phyloP scores from a whole-genome alignment of 2,113 vertebrate genomes.

The Antechinus stuartii region DNA sequence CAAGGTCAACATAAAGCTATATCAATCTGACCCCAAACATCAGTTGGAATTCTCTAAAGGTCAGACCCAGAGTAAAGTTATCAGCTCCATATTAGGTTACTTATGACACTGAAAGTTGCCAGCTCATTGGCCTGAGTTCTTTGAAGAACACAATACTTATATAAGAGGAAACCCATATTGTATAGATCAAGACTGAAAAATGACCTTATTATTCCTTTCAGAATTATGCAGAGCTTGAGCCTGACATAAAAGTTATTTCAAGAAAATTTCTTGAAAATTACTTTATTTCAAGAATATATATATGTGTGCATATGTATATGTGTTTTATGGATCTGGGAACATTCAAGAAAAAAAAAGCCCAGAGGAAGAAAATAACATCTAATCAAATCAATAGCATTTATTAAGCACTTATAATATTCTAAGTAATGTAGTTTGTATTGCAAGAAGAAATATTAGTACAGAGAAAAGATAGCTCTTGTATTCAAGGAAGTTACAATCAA shows the following conservation, averaged over 20 bases:
- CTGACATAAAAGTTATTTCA: background rate
- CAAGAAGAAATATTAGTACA: background rate
- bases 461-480: background rate
- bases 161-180: background rate
- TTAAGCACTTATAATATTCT: background rate
- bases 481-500: background rate
- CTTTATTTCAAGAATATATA: too few species aligned
- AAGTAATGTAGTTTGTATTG: background rate
- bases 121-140: background rate
- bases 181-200: background rate
- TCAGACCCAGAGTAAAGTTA: background rate
- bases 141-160: background rate
- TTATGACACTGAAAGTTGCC: background rate
- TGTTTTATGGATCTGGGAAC: background rate
- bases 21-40: too few species aligned
- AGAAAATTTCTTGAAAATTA: too few species aligned
- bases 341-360: background rate
- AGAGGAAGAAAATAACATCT: background rate
- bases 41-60: background rate
- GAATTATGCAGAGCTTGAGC: background rate
- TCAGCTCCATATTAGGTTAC: background rate
- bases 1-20: too few species aligned
- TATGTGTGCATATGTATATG: background rate
- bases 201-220: background rate
- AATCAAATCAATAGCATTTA: background rate